A percentile compares a stretch with the other conserved stretches of the same genome.
Conservation (phyloP, 2,888 invertebrate genomes). For the Beris chalybata region DNA sequence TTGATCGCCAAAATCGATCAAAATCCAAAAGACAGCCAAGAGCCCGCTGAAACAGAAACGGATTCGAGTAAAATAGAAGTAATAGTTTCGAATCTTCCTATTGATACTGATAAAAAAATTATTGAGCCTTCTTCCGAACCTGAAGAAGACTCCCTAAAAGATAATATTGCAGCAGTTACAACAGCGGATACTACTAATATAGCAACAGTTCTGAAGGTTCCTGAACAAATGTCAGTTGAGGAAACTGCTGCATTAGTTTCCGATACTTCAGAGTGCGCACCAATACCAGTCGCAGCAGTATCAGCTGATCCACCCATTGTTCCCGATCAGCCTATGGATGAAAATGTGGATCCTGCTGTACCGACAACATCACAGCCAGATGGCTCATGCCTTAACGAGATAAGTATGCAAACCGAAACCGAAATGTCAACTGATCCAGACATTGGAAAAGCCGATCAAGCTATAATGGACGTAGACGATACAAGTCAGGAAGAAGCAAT, state of each 20-base stretch:
- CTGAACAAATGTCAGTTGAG: constrained; percentile 38
- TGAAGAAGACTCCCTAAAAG: background rate
- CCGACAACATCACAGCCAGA: constrained; percentile 31
- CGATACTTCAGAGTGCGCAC: constrained; percentile 28
- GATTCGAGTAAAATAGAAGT: constrained; percentile 37
- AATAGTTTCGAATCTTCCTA: background rate
- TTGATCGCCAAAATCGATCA: constrained; percentile 43
- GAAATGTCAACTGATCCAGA: constrained; percentile 52
- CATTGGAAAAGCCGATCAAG: constrained; percentile 43
- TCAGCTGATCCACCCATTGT: background rate
- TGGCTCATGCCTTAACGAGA: constrained; percentile 47
- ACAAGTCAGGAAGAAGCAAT: constrained; percentile 55
- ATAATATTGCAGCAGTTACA: constrained; percentile 22
- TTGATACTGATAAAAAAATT: constrained; percentile 37
- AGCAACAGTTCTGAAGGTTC: constrained; percentile 29
- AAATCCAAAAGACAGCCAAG: constrained; percentile 37
- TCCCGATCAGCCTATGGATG: constrained; percentile 38
- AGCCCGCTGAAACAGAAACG: constrained; percentile 7
- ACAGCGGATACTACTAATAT: constrained; percentile 36
- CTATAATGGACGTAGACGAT: constrained; percentile 56
- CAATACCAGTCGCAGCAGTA: constrained; percentile 41
- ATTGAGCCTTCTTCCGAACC: constrained; percentile 6
- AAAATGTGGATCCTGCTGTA: constrained; percentile 35
- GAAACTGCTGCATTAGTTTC: constrained; percentile 24
- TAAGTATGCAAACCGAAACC: constrained; percentile 42